Percentiles rank a stretch among this genome's conserved stretches.
These are phyloP conservation scores for Sinotaia quadrata DNA, from an alignment of 2,888 invertebrate species.

Conservation along the genomic window DNA sequence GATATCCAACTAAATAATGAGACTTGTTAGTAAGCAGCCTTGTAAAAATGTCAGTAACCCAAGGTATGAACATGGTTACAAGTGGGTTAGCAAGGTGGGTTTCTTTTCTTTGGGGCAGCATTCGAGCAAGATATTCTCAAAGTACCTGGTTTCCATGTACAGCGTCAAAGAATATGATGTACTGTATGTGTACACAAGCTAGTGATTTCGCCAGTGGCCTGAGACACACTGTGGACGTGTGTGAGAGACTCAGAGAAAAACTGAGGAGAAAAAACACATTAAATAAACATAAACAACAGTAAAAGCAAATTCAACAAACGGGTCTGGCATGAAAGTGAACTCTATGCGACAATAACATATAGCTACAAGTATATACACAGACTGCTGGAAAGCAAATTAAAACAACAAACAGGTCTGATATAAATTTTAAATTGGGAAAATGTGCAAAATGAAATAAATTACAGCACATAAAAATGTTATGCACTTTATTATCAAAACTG, in stretches of 20 bases:
- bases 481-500: too few species aligned
- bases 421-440: too few species aligned
- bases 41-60: background rate
- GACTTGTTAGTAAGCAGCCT: too few species aligned
- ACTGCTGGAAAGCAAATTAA: too few species aligned
- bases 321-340: too few species aligned
- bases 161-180: constrained; percentile 6
- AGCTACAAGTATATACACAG: too few species aligned
- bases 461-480: too few species aligned
- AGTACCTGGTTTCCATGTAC: constrained; percentile 10
- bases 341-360: too few species aligned
- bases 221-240: background rate
- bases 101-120: background rate
- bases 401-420: too few species aligned
- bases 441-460: too few species aligned
- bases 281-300: background rate
- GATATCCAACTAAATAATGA: too few species aligned
- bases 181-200: constrained; percentile 8
- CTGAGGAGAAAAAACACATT: constrained; percentile 11
- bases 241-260: constrained; percentile 7
- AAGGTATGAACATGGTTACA: background rate
- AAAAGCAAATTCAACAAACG: background rate
- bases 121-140: constrained; percentile 9
- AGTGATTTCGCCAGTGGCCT: background rate
- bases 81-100: background rate